Evolutionary conservation across 2,888 invertebrate genomes (phyloP), one percentile per base, ranked within the genome.

Genomic region (Metellina segmentata): DNA sequence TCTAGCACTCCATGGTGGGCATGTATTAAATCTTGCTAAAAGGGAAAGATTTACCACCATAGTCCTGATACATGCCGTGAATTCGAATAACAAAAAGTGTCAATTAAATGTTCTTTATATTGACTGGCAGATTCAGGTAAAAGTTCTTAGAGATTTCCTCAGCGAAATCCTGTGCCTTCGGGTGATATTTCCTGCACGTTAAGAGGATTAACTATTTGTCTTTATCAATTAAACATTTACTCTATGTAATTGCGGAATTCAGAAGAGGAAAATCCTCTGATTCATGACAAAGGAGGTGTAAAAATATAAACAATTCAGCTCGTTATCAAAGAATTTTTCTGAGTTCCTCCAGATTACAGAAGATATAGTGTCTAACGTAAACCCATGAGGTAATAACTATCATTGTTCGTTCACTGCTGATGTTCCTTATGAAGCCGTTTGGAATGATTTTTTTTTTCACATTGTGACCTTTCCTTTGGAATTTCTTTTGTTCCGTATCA

Each of bases 151-250:
- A 78, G 34, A 9, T 20, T 79, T 13, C 53, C 53, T 0, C 51
- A 52, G 0, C 8, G 9, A 81, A 82, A 16, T 51, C 82, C 51
- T 51, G 19, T 49, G 7, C 9, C 72, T 7, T 13, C 9, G 13
- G 71, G n/a, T 7, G 49, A n/a, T 53, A 61, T 79, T 79, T 34
- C 70, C 51, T 20, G n/a, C 72, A 72, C 72, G 51, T 16, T 74
- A 85, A 85, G 48, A 11, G 85, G 85, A 85, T 85, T 85, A 75
- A 16, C 0, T 19, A 61, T 75, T 74, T 74, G 85, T 61, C 61
- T 74, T 85, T 85, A 52, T 61, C 74, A 74, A 61, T 85, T 74
- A 85, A 83, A 61, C 74, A 75, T 85, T 85, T 85, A 48, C 85
- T 70, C 52, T 48, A 13, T 19, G 53, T 85, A 75, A 85, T 74